Evolutionary conservation across 37 sponge, comb jelly and placozoan genomes (phyloP), one percentile per base, ranked within the genome.

Genomic region (Eunapius fragilis): DNA sequence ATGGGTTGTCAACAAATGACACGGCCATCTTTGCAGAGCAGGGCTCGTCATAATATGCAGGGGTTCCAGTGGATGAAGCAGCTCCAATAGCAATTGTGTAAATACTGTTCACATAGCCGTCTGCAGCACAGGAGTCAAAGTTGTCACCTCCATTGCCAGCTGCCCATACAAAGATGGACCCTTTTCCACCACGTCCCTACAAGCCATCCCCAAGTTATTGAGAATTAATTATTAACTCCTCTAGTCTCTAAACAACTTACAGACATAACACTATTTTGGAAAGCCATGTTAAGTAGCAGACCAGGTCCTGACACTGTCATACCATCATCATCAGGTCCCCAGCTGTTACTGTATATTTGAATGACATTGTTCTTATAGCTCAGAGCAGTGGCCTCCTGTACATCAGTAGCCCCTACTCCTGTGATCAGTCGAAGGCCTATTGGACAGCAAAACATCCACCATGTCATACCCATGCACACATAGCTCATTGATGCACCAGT

Each of bases 31-130:
- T 95, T 0, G 93, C 90, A 10, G 93, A 71, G 80, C 97, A 97
- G 24, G 69, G 67, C 77, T 97, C 97, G 70, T 87, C 78, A 82
- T 94, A 97, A 87, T 88, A 90, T 11, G 97, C 92, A 70, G 80
- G 81, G 1, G 11, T 71, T 14, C 95, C 95, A 35, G 75, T n/a
- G 35, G 85, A 78, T 22, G 84, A 70, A 25, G 80, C 93, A n/a
- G 97, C 45, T 0, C 92, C 94, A 27, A 94, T 81, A 19, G 94
- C 87, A 37, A 96, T 47, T 0, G 98, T 96, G 83, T 92, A 98
- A 41, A 96, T 92, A 31, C 92, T 87, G 87, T 96, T 98, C 19
- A 95, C 95, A 69, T 98, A 98, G 31, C 96, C 98, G 88, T 98
- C 98, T 45, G 92, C 86, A 72, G 87, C 92, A 71, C 97, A 97